Conservation (phyloP, 2,797 vertebrate species). For the Myripristis murdjan region DNA sequence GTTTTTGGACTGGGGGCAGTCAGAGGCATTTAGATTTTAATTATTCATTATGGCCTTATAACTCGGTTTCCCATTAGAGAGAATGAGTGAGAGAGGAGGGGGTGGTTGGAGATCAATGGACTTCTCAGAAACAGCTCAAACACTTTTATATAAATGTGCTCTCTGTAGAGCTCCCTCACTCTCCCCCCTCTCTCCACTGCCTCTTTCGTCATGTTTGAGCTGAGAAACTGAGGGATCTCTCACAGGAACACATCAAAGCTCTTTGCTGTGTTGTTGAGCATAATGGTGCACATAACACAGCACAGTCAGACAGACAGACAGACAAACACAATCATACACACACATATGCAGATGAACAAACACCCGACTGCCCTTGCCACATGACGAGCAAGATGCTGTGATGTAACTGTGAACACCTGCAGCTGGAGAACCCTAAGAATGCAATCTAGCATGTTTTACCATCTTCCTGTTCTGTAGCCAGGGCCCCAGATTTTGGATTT, state of each 20-base stretch:
- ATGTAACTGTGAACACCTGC: slow-evolving; percentile 10
- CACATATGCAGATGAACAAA: background rate
- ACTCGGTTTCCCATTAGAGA: slow-evolving; percentile 67
- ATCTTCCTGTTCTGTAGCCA: background rate
- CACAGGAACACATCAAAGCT: slow-evolving; percentile 51
- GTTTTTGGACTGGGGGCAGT: slow-evolving; percentile 53
- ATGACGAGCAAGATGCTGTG: slow-evolving; percentile 18
- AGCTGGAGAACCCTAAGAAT: background rate
- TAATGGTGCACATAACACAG: slow-evolving; percentile 20
- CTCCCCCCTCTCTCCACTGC: background rate
- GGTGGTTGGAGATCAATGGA: slow-evolving; percentile 76
- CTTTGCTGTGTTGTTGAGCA: slow-evolving; percentile 41
- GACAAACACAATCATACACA: background rate
- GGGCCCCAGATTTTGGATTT: too few species aligned
- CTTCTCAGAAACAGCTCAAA: slow-evolving; percentile 76
- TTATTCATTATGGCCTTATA: slow-evolving; percentile 77
- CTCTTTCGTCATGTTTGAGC: slow-evolving; percentile 40
- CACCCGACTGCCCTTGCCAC: slow-evolving; percentile 23
- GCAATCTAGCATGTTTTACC: slow-evolving; percentile 1
- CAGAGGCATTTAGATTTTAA: slow-evolving; percentile 75
- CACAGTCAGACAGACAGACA: slow-evolving; percentile 6
- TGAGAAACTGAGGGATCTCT: slow-evolving; percentile 40
- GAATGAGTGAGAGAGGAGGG: slow-evolving; percentile 43
- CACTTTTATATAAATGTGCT: slow-evolving; percentile 48
- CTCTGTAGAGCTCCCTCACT: slow-evolving; percentile 17